Conservation (phyloP, 2,888 invertebrate species). For the Chalcosyrphus nemorum region DNA sequence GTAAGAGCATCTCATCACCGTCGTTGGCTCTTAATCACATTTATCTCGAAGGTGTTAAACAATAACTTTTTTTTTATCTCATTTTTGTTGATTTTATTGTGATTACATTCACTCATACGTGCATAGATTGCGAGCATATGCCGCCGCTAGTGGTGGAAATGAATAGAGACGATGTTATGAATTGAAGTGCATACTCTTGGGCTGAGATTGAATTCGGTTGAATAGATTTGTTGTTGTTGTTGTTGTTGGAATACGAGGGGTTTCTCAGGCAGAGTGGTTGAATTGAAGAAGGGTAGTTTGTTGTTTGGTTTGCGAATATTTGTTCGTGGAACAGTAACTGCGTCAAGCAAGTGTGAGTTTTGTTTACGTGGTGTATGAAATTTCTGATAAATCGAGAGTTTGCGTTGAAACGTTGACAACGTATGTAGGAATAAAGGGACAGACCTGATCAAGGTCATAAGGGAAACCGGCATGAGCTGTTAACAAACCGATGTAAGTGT, state of each 20-base stretch:
- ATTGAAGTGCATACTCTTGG: not conserved
- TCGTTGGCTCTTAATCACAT: not conserved
- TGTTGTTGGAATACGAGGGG: not conserved
- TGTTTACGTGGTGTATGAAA: no score
- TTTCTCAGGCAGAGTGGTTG: not conserved
- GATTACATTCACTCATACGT: not conserved
- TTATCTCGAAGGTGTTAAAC: constrained; percentile 18
- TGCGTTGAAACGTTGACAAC: no score
- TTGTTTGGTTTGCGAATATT: not conserved
- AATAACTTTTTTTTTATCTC: not conserved
- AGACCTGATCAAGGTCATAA: no score
- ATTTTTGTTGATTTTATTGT: not conserved
- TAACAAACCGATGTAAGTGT: no score
- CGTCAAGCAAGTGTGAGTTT: no score
- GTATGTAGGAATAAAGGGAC: no score
- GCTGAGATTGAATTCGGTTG: not conserved
- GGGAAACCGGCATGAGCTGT: no score
- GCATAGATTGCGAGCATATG: not conserved
- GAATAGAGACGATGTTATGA: not conserved
- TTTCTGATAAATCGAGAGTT: no score
- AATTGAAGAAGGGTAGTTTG: not conserved
- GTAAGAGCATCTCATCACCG: not conserved
- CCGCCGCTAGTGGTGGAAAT: not conserved
- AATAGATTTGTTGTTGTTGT: no score
- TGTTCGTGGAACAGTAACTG: not conserved